phyloP scores from a whole-genome alignment of 1,140 invertebrate species.

The Scaptomyza graminum region DNA sequence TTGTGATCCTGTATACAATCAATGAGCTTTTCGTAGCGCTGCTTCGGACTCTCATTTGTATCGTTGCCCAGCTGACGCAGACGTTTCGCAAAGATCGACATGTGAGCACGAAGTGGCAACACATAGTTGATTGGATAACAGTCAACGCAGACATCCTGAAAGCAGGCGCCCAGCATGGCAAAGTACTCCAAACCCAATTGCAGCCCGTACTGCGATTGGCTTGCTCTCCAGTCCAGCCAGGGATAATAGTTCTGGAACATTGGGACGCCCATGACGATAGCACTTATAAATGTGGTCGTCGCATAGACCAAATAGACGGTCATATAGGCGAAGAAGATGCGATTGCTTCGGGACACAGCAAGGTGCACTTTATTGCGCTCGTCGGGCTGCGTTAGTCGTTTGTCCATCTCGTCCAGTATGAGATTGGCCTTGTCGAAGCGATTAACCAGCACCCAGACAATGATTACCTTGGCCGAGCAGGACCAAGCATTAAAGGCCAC shows the following conservation, averaged over 20 bases:
- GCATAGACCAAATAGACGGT: constrained; percentile 63
- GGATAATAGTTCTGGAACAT: constrained; percentile 73
- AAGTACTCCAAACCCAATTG: constrained; percentile 62
- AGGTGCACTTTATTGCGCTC: constrained; percentile 46
- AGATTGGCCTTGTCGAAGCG: constrained; percentile 55
- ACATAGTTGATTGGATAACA: constrained; percentile 68
- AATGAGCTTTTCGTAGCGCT: constrained; percentile 50
- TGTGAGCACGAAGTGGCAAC: constrained; percentile 50
- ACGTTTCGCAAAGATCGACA: constrained; percentile 50
- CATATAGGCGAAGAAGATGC: constrained; percentile 68
- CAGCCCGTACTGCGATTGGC: constrained; percentile 42
- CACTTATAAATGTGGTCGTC: constrained; percentile 60
- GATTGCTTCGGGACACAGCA: constrained; percentile 55
- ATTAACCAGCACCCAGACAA: constrained; percentile 58
- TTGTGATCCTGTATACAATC: constrained; percentile 64
- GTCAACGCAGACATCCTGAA: constrained; percentile 65
- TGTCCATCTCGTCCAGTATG: constrained; percentile 64
- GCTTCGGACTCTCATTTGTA: constrained; percentile 18
- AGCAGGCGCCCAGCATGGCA: constrained; percentile 68
- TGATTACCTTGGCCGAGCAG: constrained; percentile 64
- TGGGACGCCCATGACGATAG: constrained; percentile 45
- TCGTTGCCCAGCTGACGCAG: constrained; percentile 47
- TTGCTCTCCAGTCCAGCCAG: constrained; percentile 55
- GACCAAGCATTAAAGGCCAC: constrained; percentile 69
- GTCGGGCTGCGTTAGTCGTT: constrained; percentile 20